Evolutionary conservation across 2,888 invertebrate genomes (phyloP).

Genomic region (Salticus scenicus): DNA sequence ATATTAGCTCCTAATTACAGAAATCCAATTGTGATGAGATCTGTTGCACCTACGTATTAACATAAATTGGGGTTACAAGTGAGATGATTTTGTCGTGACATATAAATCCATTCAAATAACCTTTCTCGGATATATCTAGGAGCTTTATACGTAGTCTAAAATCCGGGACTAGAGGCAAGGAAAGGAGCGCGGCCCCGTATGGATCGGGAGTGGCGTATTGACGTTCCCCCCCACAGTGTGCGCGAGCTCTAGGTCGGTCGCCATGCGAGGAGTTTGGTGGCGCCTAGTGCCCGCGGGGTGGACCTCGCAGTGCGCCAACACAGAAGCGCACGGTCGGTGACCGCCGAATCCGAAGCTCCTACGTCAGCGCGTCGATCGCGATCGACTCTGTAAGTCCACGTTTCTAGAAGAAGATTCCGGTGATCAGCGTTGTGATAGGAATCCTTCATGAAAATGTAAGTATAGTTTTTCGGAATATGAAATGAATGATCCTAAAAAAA

Average conservation of each 20-base stretch:
- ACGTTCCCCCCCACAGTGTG: neutral
- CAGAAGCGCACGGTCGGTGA: conserved; percentile 46
- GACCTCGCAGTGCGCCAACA: conserved; percentile 19
- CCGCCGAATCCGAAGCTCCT: conserved; percentile 49
- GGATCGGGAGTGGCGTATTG: neutral
- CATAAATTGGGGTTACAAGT: too few relatives aligned
- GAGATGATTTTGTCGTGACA: too few relatives aligned
- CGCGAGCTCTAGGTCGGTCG: conserved; percentile 6
- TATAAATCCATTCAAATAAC: too few relatives aligned
- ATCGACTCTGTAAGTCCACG: conserved; percentile 36
- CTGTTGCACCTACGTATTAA: too few relatives aligned
- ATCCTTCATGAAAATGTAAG: neutral
- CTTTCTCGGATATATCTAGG: too few relatives aligned
- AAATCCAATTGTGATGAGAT: too few relatives aligned
- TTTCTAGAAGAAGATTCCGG: neutral
- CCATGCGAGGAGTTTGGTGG: conserved; percentile 8
- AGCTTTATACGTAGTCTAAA: conserved; percentile 1
- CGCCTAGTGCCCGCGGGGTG: conserved; percentile 35
- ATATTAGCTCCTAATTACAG: too few relatives aligned
- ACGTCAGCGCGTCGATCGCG: conserved; percentile 67
- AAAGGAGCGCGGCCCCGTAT: neutral
- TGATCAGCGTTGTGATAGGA: neutral
- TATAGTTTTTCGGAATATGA: neutral
- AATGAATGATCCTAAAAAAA: neutral
- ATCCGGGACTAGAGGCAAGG: conserved; percentile 7